phyloP scores from a whole-genome alignment of 2,888 invertebrate species.

The Cremastobaeus sp. region DNA sequence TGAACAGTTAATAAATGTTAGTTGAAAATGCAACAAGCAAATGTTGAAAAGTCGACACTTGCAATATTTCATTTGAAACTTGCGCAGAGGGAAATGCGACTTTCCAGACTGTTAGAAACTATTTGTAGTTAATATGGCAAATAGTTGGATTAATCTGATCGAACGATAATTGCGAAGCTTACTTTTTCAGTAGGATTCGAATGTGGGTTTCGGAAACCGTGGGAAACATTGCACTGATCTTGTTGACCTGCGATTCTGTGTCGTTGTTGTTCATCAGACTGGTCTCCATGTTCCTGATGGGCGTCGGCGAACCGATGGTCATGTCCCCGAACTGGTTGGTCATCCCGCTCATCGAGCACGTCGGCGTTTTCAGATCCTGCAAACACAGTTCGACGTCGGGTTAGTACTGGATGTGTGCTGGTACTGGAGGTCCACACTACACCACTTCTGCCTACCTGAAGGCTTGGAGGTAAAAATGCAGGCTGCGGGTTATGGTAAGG shows the following conservation, averaged over 20 bases:
- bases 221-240: constrained; percentile 92
- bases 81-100: too few species aligned
- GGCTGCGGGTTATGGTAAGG: constrained; percentile 77
- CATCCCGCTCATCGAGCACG: constrained; percentile 73
- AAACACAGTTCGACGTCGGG: too few species aligned
- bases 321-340: constrained; percentile 76
- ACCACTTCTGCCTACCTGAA: constrained; percentile 70
- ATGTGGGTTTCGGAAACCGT: constrained; percentile 94
- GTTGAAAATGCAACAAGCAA: too few species aligned
- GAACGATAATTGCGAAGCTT: too few species aligned
- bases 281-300: constrained; percentile 80
- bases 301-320: constrained; percentile 75
- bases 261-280: constrained; percentile 83
- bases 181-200: constrained; percentile 92
- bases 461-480: constrained; percentile 77
- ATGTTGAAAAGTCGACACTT: too few species aligned
- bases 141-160: too few species aligned
- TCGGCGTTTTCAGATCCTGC: constrained; percentile 76
- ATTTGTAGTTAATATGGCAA: too few species aligned
- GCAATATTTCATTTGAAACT: too few species aligned
- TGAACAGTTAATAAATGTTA: too few species aligned
- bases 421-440: constrained; percentile 7
- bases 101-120: too few species aligned
- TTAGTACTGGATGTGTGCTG: too few species aligned
- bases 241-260: constrained; percentile 86